These are phyloP conservation scores for Rhadina sibilatrix DNA, from an alignment of 2,113 vertebrate genomes.

Conservation along the genomic window DNA sequence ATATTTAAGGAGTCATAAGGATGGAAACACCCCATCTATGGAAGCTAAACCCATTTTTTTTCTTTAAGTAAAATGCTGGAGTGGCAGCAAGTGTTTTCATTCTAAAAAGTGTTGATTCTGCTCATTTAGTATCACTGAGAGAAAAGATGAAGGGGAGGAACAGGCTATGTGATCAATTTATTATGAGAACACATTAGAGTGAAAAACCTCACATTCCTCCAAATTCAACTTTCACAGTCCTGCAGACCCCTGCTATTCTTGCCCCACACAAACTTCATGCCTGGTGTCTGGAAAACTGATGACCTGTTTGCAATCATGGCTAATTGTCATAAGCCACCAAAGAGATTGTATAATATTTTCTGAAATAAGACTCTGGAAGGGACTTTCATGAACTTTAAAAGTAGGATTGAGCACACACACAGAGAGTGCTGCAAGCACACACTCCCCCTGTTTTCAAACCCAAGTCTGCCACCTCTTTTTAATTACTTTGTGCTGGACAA, in stretches of 20 bases:
- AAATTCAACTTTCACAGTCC: neutral
- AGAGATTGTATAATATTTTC: fast-evolving
- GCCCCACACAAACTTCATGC: neutral
- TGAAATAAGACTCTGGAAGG: neutral
- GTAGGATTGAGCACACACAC: neutral
- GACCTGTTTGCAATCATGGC: neutral
- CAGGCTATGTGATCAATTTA: neutral
- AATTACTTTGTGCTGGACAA: neutral
- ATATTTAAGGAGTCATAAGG: neutral
- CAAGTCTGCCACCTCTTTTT: neutral
- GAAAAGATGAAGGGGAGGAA: neutral
- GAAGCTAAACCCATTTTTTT: neutral
- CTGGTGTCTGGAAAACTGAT: neutral
- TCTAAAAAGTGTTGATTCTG: neutral
- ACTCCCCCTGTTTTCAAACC: neutral
- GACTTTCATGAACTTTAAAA: neutral
- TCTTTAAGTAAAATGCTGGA: neutral
- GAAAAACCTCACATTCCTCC: neutral
- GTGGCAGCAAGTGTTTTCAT: neutral
- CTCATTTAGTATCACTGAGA: neutral
- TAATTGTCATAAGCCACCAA: neutral
- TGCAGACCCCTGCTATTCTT: neutral
- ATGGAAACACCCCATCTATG: neutral
- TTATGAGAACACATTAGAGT: neutral
- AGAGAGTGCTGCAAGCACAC: neutral